Evolutionary conservation across 1,140 invertebrate genomes (phyloP), one percentile per base, ranked within the genome.

Genomic region (Tetragnatha versicolor): DNA sequence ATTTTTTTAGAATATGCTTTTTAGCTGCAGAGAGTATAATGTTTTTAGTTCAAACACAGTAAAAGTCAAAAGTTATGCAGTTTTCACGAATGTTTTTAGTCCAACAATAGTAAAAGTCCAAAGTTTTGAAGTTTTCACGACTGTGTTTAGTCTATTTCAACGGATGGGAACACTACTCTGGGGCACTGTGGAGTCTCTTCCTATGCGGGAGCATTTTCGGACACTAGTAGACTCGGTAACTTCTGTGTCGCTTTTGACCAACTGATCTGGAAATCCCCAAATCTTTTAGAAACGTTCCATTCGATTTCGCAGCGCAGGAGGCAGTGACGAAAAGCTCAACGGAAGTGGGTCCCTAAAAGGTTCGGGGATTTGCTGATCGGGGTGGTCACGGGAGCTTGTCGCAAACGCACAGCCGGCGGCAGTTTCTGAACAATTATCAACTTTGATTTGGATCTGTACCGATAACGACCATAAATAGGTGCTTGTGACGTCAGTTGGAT

Each of bases 261-360:
- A 33, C 10, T 47, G 14, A 70, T 22, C 47, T 55, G 6, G 4
- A 5, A 66, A 66, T 77, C 73, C 61, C 73, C 73, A 53, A 77
- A 58, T 5, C n/a, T 55, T 77, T 77, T 61, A 77, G 31, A 77
- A 77, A 37, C 14, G 17, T 65, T 53, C 73, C 60, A 49, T 29
- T 27, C 55, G 60, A 14, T 53, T 70, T 77, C 42, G 17, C n/a
- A 42, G 29, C 33, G 63, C 45, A 6, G 29, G 25, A 63, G 45
- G 3, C n/a, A 31, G 69, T 29, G 33, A 47, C 37, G 14, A 22
- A 45, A 73, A 73, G 42, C 25, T 29, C 20, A 39, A 37, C 22
- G 35, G 51, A 73, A 73, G 4, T 5, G 37, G 42, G 20, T 39
- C n/a, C 60, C 45, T 55, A 17, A 7, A 60, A 60, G 42, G 14